Evolutionary conservation across 37 sponge, comb jelly and placozoan genomes (phyloP).

Genomic region (Aplysina aerophoba): DNA sequence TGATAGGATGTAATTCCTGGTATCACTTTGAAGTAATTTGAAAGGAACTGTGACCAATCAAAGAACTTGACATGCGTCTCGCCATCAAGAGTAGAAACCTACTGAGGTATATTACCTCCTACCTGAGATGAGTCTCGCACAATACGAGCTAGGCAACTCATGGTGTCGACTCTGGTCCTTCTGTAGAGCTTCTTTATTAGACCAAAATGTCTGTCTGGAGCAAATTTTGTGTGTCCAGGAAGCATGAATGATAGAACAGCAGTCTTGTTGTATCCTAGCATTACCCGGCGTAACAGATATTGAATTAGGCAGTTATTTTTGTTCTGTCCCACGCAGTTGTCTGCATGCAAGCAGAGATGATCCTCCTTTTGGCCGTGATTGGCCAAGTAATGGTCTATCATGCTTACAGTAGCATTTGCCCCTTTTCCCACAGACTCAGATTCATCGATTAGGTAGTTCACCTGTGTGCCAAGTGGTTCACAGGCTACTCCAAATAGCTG

Average conservation of each 20-base stretch:
- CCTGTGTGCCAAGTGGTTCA: slow-evolving; percentile 27
- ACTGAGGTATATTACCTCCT: neutral
- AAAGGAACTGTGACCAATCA: slow-evolving; percentile 40
- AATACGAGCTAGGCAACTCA: neutral
- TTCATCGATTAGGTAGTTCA: slow-evolving; percentile 54
- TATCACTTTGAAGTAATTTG: neutral
- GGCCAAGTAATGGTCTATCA: slow-evolving; percentile 43
- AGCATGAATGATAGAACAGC: slow-evolving; percentile 37
- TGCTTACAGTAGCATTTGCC: slow-evolving; percentile 42
- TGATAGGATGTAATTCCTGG: slow-evolving; percentile 34
- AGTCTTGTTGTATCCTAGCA: neutral
- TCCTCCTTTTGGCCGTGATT: slow-evolving; percentile 14
- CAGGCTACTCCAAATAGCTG: slow-evolving; percentile 42
- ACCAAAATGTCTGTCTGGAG: slow-evolving; percentile 54
- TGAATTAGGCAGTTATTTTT: slow-evolving; percentile 51
- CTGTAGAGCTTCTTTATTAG: slow-evolving; percentile 28
- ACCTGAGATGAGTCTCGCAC: neutral
- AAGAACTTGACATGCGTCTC: neutral
- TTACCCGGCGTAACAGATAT: slow-evolving; percentile 40
- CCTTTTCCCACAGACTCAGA: slow-evolving; percentile 37
- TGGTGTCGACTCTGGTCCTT: slow-evolving; percentile 24
- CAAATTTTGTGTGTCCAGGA: slow-evolving; percentile 49
- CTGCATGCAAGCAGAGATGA: slow-evolving; percentile 43
- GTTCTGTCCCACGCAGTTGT: slow-evolving; percentile 64
- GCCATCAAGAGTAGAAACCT: neutral